These are phyloP conservation scores for Rhagoletis pomonella DNA, from an alignment of 1,140 invertebrate genomes.

Conservation along the genomic window DNA sequence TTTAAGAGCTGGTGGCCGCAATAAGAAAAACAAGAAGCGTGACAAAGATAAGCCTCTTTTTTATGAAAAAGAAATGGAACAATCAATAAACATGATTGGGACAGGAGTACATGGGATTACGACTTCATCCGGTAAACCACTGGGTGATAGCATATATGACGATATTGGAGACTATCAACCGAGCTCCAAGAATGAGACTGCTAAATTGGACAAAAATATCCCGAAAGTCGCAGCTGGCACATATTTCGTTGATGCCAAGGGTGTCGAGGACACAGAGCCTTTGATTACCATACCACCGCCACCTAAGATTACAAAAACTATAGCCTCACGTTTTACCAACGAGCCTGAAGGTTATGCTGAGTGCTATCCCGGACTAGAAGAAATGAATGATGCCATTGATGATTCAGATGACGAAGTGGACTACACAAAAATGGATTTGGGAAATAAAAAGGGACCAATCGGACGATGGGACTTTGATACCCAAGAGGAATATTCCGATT, in stretches of 20 bases:
- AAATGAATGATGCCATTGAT: slow-evolving; percentile 96
- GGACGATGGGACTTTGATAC: slow-evolving; percentile 99
- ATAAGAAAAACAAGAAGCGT: slow-evolving; percentile 85
- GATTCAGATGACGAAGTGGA: slow-evolving; percentile 98
- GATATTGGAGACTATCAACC: slow-evolving; percentile 95
- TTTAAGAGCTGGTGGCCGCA: slow-evolving; percentile 85
- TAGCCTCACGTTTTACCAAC: slow-evolving; percentile 85
- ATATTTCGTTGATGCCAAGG: slow-evolving; percentile 65
- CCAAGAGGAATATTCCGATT: slow-evolving; percentile 98
- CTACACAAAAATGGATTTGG: slow-evolving; percentile 99
- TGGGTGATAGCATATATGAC: slow-evolving; percentile 92
- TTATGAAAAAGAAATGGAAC: slow-evolving; percentile 70
- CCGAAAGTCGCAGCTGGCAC: slow-evolving; percentile 53
- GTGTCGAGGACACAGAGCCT: slow-evolving; percentile 61
- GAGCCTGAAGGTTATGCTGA: slow-evolving; percentile 95
- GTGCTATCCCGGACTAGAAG: slow-evolving; percentile 96
- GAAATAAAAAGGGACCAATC: slow-evolving; percentile 74
- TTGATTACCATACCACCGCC: slow-evolving; percentile 69
- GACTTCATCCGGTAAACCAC: slow-evolving; percentile 61
- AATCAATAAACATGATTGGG: slow-evolving; percentile 52
- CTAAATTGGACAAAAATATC: slow-evolving; percentile 52
- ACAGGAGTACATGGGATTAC: background rate
- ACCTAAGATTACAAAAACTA: slow-evolving; percentile 74
- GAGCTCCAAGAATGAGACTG: slow-evolving; percentile 70
- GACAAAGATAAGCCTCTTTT: slow-evolving; percentile 73